Evolutionary conservation across 2,888 invertebrate species (phyloP).

Genomic region (Dromius quadrimaculatus): DNA sequence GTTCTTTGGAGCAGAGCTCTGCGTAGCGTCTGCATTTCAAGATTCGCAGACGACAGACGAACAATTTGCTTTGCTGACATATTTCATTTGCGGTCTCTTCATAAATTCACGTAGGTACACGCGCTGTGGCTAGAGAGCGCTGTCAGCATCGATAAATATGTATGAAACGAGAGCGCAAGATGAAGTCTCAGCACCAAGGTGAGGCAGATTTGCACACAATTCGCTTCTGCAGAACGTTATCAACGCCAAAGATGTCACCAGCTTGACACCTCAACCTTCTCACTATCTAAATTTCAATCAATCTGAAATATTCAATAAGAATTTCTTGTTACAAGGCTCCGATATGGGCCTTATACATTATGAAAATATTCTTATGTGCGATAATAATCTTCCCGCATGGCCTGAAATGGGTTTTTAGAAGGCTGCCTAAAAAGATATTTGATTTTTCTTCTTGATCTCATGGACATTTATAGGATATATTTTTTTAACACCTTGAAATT

Average conservation of each 20-base stretch:
- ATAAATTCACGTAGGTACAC: constrained; percentile 38
- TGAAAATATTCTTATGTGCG: too few species aligned
- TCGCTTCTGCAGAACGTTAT: constrained; percentile 22
- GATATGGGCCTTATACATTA: background rate
- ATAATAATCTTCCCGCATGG: too few species aligned
- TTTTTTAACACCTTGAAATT: too few species aligned
- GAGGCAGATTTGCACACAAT: constrained; percentile 49
- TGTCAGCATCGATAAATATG: constrained; percentile 45
- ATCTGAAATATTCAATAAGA: constrained; percentile 2
- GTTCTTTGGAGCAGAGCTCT: background rate
- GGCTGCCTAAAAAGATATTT: too few species aligned
- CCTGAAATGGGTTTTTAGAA: too few species aligned
- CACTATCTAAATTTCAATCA: constrained; percentile 25
- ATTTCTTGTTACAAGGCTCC: background rate
- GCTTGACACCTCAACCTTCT: constrained; percentile 14
- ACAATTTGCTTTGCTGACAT: constrained; percentile 52
- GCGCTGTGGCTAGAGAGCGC: constrained; percentile 17
- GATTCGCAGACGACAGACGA: constrained; percentile 23
- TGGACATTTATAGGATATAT: too few species aligned
- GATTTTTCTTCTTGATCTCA: too few species aligned
- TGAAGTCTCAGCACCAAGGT: constrained; percentile 40
- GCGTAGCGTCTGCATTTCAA: background rate
- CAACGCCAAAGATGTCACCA: constrained; percentile 5
- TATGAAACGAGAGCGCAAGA: constrained; percentile 55
- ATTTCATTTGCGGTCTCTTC: constrained; percentile 49